Evolutionary conservation across 30 jellyfish, hydroid and myxozoan species (phyloP), one percentile per base, ranked within the genome.

Genomic region (Catostylus mosaicus): DNA sequence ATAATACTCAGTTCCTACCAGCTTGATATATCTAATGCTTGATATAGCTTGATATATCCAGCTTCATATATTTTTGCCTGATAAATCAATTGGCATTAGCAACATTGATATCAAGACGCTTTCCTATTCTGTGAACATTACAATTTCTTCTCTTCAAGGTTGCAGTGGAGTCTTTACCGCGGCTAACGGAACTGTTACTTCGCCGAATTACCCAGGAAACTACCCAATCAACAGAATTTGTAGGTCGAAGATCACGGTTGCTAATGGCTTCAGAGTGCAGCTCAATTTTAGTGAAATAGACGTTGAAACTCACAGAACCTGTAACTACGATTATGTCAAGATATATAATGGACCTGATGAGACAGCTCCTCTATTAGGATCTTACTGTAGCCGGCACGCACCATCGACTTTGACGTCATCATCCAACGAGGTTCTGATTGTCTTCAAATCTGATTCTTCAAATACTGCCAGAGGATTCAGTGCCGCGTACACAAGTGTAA

Each of bases 341-440:
- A 70, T 87, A 5, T 87, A 30, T 88, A 78, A 87, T 43, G 96
- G 96, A 9, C 80, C 89, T 23, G 83, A 86, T 54, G 88, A 87
- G 29, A 63, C 84, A 2, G 90, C 86, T 11, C 96, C 96, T 10
- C 43, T 38, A 0, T n/a, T 78, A 26, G 88, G 91, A 37, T 0
- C 18, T 26, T 87, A 65, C 57, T 87, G 96, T 86, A 23, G 81
- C 26, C 72, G 91, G 1, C 80, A 73, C 32, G 60, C 88, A 1
- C 63, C 91, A 0, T 37, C 69, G 27, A 19, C 91, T 18, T 30
- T 77, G 30, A 68, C 85, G 9, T 76, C 96, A 35, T 77, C 87
- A 1, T 66, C 96, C 24, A 77, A 87, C 70, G 77, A 77, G 29
- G 75, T 78, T 6, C 45, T 46, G 18, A 43, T 87, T 29, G 89